Percentiles rank a stretch among this genome's conserved stretches.
These are phyloP conservation scores for Chrysochloris asiatica DNA, from an alignment of 2,113 vertebrate species.

Conservation along the genomic window DNA sequence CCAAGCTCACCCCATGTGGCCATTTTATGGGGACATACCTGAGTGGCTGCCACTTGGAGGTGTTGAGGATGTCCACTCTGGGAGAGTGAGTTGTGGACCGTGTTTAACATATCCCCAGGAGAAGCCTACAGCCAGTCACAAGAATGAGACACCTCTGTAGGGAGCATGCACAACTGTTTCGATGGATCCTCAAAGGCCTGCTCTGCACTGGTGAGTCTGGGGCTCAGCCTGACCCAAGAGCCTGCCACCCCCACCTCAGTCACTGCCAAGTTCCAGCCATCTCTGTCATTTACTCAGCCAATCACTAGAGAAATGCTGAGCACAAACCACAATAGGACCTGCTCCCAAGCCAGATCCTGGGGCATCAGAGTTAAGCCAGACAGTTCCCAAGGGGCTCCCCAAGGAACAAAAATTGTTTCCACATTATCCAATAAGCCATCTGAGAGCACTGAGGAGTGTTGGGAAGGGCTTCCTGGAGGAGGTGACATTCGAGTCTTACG, in stretches of 20 bases:
- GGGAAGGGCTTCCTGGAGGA: not conserved
- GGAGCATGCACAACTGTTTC: slow-evolving; percentile 65
- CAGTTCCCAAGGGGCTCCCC: no score
- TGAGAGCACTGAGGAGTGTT: not conserved
- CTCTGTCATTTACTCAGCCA: rapidly evolving
- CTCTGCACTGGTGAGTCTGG: slow-evolving; percentile 82
- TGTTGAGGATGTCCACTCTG: not conserved
- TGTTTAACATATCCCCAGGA: slow-evolving; percentile 70
- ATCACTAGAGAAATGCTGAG: not conserved
- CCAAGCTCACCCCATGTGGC: not conserved
- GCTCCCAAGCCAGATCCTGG: no score
- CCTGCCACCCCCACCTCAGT: not conserved
- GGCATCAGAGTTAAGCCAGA: no score
- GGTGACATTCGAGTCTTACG: not conserved
- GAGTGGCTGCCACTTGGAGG: not conserved
- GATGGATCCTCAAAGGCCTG: slow-evolving; percentile 61
- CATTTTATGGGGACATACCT: not conserved
- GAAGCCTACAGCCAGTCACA: slow-evolving; percentile 36
- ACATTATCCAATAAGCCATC: no score
- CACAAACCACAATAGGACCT: no score
- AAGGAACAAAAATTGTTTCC: no score
- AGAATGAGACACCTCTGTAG: slow-evolving; percentile 70
- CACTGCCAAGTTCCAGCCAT: not conserved
- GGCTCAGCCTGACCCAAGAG: not conserved
- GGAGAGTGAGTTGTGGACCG: not conserved